Percentiles rank a stretch among this genome's conserved stretches.
phyloP scores from a whole-genome alignment of 2,797 vertebrate genomes.

The Chlorospingus semifuscus region DNA sequence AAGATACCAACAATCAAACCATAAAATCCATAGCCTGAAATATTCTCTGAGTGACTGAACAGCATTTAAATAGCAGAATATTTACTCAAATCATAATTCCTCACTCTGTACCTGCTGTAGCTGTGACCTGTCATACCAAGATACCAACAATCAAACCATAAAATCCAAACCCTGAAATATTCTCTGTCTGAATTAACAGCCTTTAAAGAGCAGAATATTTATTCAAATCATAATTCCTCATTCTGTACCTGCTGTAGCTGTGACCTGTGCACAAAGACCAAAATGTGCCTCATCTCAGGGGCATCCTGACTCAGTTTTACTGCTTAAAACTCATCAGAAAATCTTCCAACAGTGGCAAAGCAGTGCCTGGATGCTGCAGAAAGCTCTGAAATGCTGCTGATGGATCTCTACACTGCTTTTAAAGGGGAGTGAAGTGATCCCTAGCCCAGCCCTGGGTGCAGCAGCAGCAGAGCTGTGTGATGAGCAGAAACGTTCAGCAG shows the following conservation, averaged over 20 bases:
- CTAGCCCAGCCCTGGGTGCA: neutral
- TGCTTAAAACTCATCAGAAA: neutral
- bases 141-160: neutral
- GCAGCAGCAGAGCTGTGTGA: neutral
- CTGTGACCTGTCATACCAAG: neutral
- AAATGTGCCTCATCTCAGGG: neutral
- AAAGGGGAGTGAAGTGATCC: neutral
- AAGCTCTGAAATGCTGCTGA: neutral
- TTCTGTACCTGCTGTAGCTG: neutral
- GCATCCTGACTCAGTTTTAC: neutral
- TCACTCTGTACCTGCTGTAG: neutral
- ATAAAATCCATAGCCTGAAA: neutral
- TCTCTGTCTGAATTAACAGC: neutral
- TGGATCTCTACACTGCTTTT: neutral
- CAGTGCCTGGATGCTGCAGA: neutral
- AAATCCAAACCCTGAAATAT: neutral
- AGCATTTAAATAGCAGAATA: neutral
- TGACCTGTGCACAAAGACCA: neutral
- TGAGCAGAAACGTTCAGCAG: constrained; percentile 30
- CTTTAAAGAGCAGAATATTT: neutral
- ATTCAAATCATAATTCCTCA: neutral
- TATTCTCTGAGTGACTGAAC: neutral
- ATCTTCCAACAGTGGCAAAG: neutral
- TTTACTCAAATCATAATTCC: neutral
- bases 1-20: neutral